phyloP scores from a whole-genome alignment of 2,797 vertebrate species.

The Syngnathus acus region DNA sequence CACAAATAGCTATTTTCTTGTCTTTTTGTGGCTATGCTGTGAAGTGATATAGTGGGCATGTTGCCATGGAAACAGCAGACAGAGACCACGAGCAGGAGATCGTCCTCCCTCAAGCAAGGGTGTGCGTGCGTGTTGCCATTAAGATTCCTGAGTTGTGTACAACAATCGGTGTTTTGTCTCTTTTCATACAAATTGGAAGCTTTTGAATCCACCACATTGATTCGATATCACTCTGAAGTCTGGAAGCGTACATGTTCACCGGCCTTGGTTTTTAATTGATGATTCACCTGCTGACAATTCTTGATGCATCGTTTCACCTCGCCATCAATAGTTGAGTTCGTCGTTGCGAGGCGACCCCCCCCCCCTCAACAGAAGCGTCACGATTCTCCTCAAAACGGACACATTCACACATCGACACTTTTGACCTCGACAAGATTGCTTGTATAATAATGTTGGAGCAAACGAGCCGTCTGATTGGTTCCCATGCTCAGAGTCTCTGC shows the following conservation, averaged over 20 bases:
- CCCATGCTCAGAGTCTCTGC: slow-evolving; percentile 16
- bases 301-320: neutral
- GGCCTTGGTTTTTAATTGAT: neutral
- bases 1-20: slow-evolving; percentile 46
- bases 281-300: neutral
- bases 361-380: neutral
- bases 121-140: neutral
- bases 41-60: slow-evolving; percentile 40
- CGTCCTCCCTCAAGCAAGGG: slow-evolving; percentile 26
- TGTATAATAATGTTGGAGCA: neutral
- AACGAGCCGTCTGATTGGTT: slow-evolving; percentile 15
- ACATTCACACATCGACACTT: neutral
- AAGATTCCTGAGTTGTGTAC: neutral
- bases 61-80: slow-evolving; percentile 69
- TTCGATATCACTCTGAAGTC: neutral
- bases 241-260: neutral
- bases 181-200: neutral
- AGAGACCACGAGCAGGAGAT: slow-evolving; percentile 35
- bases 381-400: neutral
- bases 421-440: neutral
- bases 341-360: neutral
- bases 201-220: neutral
- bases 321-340: neutral
- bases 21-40: slow-evolving; percentile 14
- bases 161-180: neutral